Base-by-base conservation (phyloP, 2,888 invertebrate species). In the Hoplodrina blanda region DNA sequence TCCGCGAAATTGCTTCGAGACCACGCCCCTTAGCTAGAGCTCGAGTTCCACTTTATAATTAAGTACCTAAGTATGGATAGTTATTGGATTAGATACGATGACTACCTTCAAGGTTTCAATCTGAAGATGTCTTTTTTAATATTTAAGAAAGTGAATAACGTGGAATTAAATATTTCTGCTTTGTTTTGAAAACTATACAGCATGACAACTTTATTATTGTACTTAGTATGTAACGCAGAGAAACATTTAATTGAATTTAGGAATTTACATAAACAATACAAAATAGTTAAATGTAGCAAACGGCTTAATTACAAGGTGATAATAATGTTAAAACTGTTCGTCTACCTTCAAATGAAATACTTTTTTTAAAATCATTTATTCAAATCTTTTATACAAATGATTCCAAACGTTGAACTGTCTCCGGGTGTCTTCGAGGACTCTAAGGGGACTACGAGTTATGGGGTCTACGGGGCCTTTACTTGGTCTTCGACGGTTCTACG, bases 1-100 rank as follows among this genome's bases (percentile, higher is more conserved):
- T 80, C 69, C 50, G 68, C 69, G 46, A 63, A 80, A 80, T 76
- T 71, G 49, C 65, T 56, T 69, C n/a, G 49, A 7, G 1, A 46
- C 80, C 69, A 69, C 76, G 57, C 80, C 76, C 44, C 53, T 46
- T 52, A n/a, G 44, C 20, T 53, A 61, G 30, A 57, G 13, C 46
- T 25, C 65, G 49, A 52, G 33, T 25, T 8, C 17, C 15, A 20
- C 54, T 13, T 19, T 62, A 50, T 49, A 50, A 15, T 17, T 66
- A 59, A 15, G 46, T 46, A 66, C 17, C 5, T 25, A 49, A 20
- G 11, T 54, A 41, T 13, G 30, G 4, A 44, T 33, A 54, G 49
- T 46, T 33, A 19, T 20, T 33, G 41, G 17, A 13, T 53, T 7
- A 25, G 20, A n/a, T 19, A 10, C 1, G 7, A 30, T 41, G 13